Conservation (phyloP, 2,888 invertebrate genomes). For the Pseudoips prasinana region DNA sequence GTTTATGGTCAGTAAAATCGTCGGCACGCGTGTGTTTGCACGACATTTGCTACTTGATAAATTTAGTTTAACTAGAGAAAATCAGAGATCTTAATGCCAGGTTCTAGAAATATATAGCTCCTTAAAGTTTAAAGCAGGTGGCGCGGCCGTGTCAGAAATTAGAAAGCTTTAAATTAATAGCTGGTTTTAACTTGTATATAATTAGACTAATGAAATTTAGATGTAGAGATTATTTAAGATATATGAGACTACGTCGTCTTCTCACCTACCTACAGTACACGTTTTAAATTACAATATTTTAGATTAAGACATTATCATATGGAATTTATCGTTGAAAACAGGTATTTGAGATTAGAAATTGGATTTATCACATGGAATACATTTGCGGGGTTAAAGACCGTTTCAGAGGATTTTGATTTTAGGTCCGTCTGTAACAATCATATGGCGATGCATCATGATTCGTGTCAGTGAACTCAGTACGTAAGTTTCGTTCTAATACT, state of each 20-base stretch:
- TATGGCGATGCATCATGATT: slow-evolving; percentile 25
- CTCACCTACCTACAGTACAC: too few relatives aligned
- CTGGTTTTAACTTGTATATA: slow-evolving; percentile 10
- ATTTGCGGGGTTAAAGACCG: too few relatives aligned
- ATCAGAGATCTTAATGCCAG: slow-evolving; percentile 19
- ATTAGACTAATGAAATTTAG: slow-evolving; percentile 8
- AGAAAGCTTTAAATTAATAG: slow-evolving; percentile 16
- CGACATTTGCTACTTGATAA: slow-evolving; percentile 57
- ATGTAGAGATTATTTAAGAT: slow-evolving; percentile 8
- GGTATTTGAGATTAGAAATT: too few relatives aligned
- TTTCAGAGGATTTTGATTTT: too few relatives aligned
- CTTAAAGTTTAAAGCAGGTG: slow-evolving; percentile 34
- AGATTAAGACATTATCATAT: too few relatives aligned
- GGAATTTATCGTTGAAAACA: too few relatives aligned
- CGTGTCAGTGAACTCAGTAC: slow-evolving; percentile 38
- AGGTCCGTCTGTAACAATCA: slow-evolving; percentile 27
- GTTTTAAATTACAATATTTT: too few relatives aligned
- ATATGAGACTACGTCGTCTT: too few relatives aligned
- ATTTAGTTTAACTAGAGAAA: slow-evolving; percentile 38
- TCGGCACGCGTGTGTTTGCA: slow-evolving; percentile 60
- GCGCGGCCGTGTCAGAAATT: slow-evolving; percentile 30
- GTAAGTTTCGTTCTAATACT: too few relatives aligned
- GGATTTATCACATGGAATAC: too few relatives aligned
- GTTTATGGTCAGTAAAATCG: slow-evolving; percentile 78
- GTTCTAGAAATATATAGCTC: slow-evolving; percentile 30